Percentiles rank a stretch among this genome's conserved stretches.
phyloP scores from a whole-genome alignment of 2,797 vertebrate genomes.

The Decapterus maruadsi region DNA sequence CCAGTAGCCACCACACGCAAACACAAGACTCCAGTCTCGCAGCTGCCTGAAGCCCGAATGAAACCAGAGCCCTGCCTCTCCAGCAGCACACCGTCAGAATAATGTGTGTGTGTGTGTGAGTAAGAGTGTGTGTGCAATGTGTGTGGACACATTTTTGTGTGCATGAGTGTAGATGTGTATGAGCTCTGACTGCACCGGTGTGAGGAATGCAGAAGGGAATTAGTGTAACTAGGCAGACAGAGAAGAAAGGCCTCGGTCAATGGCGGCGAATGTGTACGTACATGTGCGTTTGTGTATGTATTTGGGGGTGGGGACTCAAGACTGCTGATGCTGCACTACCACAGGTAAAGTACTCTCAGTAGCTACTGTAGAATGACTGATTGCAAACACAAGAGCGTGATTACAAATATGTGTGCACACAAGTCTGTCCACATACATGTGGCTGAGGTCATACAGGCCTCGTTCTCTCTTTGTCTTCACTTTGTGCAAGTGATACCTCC shows the following conservation, averaged over 20 bases:
- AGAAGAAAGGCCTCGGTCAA: constrained; percentile 51
- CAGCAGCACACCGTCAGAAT: constrained; percentile 66
- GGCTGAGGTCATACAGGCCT: constrained; percentile 58
- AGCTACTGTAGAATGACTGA: constrained; percentile 59
- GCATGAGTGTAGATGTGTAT: constrained; percentile 52
- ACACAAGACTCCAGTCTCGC: constrained; percentile 74
- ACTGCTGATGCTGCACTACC: constrained; percentile 75
- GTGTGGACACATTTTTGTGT: constrained; percentile 43
- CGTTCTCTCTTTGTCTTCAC: constrained; percentile 55
- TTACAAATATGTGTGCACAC: constrained; percentile 46
- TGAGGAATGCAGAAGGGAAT: constrained; percentile 71
- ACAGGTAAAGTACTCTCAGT: constrained; percentile 69
- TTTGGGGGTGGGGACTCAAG: constrained; percentile 41
- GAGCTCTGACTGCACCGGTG: constrained; percentile 61
- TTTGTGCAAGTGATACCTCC: constrained; percentile 62
- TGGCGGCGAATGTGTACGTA: constrained; percentile 29
- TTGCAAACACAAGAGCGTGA: constrained; percentile 64
- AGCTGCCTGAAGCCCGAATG: constrained; percentile 82
- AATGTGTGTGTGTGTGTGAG: constrained; percentile 50
- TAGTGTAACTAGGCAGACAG: constrained; percentile 73
- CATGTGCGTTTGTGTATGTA: constrained; percentile 38
- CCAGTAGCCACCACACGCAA: constrained; percentile 72
- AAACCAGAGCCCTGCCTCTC: constrained; percentile 85
- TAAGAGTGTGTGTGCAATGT: constrained; percentile 17
- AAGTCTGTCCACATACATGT: constrained; percentile 21